A percentile compares a stretch with the other conserved stretches of the same genome.
Conservation (phyloP, 2,888 invertebrate species). For the Drosophila paracracens region DNA sequence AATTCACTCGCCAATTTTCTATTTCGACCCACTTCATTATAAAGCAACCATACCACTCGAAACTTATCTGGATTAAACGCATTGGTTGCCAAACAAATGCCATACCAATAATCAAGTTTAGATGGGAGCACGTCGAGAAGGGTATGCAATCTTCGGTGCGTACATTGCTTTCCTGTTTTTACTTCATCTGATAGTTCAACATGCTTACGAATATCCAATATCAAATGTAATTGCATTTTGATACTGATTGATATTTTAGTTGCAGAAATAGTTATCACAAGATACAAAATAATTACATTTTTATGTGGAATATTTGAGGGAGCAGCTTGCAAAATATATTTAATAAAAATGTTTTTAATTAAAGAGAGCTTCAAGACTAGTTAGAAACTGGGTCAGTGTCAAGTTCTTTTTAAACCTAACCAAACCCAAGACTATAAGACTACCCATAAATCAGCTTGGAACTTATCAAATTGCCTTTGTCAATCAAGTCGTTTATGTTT, state of each 20-base stretch:
- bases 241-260: neutral
- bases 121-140: neutral
- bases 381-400: neutral
- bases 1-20: neutral
- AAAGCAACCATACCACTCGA: neutral
- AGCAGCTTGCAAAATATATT: neutral
- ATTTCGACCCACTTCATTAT: neutral
- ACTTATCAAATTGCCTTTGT: neutral
- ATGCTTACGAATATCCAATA: neutral
- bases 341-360: neutral
- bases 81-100: neutral
- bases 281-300: neutral
- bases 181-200: neutral
- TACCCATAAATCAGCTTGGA: neutral
- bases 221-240: conserved; percentile 5
- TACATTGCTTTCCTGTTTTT: neutral
- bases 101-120: neutral
- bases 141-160: neutral
- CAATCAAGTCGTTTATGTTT: neutral
- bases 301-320: neutral
- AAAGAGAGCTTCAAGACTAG: neutral
- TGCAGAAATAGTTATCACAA: neutral
- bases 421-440: neutral
- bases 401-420: neutral
- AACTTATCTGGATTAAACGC: neutral